Evolutionary conservation across 2,888 invertebrate species (phyloP).

Genomic region (Clostera curtula): DNA sequence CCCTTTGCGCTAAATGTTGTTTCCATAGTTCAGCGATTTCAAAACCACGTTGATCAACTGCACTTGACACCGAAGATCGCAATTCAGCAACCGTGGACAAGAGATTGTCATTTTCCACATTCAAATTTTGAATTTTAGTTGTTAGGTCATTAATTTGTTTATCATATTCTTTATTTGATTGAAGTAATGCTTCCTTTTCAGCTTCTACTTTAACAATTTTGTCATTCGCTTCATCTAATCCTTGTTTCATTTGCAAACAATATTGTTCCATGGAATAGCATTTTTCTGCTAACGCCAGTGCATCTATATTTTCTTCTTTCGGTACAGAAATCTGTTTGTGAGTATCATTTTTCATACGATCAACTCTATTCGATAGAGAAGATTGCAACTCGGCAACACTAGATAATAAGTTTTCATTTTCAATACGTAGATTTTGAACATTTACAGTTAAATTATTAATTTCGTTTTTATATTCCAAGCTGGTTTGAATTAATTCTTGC

Average conservation of each 20-base stretch:
- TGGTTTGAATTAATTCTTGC: slow-evolving; percentile 25
- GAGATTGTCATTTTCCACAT: slow-evolving; percentile 59
- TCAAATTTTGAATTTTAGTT: slow-evolving; percentile 46
- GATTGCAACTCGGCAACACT: slow-evolving; percentile 62
- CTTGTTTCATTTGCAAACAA: slow-evolving; percentile 33
- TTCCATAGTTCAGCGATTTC: slow-evolving; percentile 83
- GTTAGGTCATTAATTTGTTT: slow-evolving; percentile 43
- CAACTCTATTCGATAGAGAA: slow-evolving; percentile 70
- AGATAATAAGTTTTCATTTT: slow-evolving; percentile 61
- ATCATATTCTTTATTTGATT: slow-evolving; percentile 28
- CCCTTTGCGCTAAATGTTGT: slow-evolving; percentile 77
- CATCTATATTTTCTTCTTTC: slow-evolving; percentile 14
- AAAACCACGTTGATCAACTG: slow-evolving; percentile 79
- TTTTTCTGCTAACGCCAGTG: slow-evolving; percentile 30
- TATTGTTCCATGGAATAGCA: slow-evolving; percentile 37
- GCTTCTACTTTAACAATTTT: slow-evolving; percentile 45
- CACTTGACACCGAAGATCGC: slow-evolving; percentile 60
- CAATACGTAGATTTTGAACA: slow-evolving; percentile 48
- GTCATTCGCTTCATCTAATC: slow-evolving; percentile 50
- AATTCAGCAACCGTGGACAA: slow-evolving; percentile 62
- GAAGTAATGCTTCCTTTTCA: slow-evolving; percentile 30
- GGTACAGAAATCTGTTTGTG: too few relatives aligned
- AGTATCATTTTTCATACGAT: too few relatives aligned
- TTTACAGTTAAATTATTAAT: slow-evolving; percentile 45
- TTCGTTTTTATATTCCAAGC: slow-evolving; percentile 31